Evolutionary conservation across 2,797 vertebrate species (phyloP).

Genomic region (Clarias pachynema): DNA sequence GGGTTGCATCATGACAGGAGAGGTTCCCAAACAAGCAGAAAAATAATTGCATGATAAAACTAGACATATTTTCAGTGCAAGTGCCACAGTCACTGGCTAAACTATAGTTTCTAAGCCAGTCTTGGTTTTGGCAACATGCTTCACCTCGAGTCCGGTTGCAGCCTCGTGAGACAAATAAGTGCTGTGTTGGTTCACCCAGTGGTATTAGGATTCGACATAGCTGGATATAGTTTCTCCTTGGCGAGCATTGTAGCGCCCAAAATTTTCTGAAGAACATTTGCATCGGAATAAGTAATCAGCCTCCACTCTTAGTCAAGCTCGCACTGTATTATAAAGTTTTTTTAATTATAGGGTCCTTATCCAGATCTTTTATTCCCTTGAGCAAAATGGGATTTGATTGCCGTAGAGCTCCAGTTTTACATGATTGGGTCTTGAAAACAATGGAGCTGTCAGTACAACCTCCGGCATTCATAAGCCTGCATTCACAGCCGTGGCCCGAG

Average conservation of each 20-base stretch:
- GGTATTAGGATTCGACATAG: constrained; percentile 19
- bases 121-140: constrained; percentile 6
- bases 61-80: background rate
- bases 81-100: background rate
- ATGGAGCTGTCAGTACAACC: constrained; percentile 29
- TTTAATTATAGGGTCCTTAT: constrained; percentile 38
- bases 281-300: constrained; percentile 39
- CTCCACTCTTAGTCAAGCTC: constrained; percentile 28
- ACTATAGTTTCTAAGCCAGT: background rate
- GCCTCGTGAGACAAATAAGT: background rate
- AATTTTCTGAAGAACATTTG: constrained; percentile 14
- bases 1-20: background rate
- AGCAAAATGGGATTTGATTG: constrained; percentile 46
- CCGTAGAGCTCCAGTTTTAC: constrained; percentile 16
- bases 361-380: constrained; percentile 30
- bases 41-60: constrained; percentile 51
- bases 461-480: constrained; percentile 18
- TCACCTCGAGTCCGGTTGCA: background rate
- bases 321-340: constrained; percentile 30
- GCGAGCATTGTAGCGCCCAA: background rate
- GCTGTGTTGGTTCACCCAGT: constrained; percentile 7
- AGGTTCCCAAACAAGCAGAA: constrained; percentile 41
- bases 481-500: constrained; percentile 26
- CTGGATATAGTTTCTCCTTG: constrained; percentile 15
- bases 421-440: constrained; percentile 27